Evolutionary conservation across 2,113 vertebrate genomes (phyloP).

Genomic region (Prinia subflava): DNA sequence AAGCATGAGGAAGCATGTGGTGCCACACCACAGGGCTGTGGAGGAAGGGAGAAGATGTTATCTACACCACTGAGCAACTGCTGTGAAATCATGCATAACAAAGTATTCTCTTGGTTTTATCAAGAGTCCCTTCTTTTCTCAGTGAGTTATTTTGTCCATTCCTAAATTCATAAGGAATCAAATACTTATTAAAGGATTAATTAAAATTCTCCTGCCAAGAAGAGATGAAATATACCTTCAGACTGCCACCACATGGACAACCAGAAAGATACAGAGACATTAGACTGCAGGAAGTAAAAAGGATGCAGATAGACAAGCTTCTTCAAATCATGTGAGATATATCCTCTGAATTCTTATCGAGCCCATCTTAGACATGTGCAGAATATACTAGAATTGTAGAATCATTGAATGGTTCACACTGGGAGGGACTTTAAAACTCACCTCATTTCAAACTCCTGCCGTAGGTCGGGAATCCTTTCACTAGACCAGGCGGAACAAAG

Average conservation of each 20-base stretch:
- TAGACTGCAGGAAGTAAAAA: neutral
- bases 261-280: neutral
- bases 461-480: neutral
- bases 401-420: neutral
- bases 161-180: neutral
- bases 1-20: neutral
- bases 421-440: neutral
- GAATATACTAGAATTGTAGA: neutral
- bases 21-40: neutral
- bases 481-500: neutral
- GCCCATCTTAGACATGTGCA: neutral
- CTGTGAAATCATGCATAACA: neutral
- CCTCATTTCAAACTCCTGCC: neutral
- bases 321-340: neutral
- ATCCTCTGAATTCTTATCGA: neutral
- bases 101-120: neutral
- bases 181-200: neutral
- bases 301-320: neutral
- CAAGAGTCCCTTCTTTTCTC: neutral
- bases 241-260: neutral
- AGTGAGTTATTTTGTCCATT: neutral
- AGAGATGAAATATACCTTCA: constrained; percentile 1
- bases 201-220: neutral
- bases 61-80: neutral
- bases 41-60: neutral